Evolutionary conservation across 2,888 invertebrate species (phyloP), one percentile per base, ranked within the genome.

Genomic region (Acheta domesticus): DNA sequence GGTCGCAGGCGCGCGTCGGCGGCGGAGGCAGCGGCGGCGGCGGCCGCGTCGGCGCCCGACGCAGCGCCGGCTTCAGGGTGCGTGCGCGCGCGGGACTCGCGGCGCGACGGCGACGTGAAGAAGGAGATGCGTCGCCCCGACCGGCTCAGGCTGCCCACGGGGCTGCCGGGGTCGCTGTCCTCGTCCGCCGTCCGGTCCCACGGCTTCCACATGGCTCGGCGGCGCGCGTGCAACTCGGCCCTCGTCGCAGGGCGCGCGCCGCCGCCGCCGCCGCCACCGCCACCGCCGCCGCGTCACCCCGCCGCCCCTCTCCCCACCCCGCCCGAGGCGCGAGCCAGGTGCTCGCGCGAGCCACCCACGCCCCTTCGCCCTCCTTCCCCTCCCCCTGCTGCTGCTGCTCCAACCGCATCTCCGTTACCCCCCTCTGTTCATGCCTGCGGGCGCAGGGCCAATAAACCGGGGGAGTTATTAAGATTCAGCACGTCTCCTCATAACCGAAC

Each of bases 401-500:
- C 36, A 36, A 36, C 36, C 36, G 36, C 36, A 5, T 36, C 36
- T 36, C 36, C 36, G 36, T 36, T 36, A 36, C 5, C 36, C 36
- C 36, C 36, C 36, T 1, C 36, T 36, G 36, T 36, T 36, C 36
- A 36, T 36, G 36, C 36, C 36, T 36, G 36, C 36, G 36, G 36
- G 36, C 62, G 62, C 62, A 19, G 62, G 62, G 62, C 62, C 62
- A 62, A 62, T 62, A 62, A 62, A 62, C 62, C 62, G 14, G 16
- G 36, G 62, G 62, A 62, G 62, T 62, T 62, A 62, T 62, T 62
- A 62, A 62, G 62, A 62, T 62, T 62, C 62, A 62, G 16, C 62
- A 62, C 62, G 62, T 62, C 62, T 62, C 62, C 62, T 62, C 62
- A 62, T 62, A 62, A 62, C 62, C n/a, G 62, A 62, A 62, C 62